Percentiles rank a stretch among this genome's conserved stretches.
phyloP scores from a whole-genome alignment of 2,888 invertebrate species.

The Marronus borbonicus region DNA sequence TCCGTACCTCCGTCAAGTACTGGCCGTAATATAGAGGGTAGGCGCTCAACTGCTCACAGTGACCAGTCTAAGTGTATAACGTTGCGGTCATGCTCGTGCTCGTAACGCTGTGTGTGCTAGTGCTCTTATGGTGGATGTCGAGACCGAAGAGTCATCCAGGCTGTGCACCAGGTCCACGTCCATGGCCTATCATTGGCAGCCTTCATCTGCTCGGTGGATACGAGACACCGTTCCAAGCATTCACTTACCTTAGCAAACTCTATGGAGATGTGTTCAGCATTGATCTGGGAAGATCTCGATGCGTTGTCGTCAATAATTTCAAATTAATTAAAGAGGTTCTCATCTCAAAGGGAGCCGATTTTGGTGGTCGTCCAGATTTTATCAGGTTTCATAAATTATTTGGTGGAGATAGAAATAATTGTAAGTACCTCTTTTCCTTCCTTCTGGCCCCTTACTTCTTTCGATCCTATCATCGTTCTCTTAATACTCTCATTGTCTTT shows the following conservation, averaged over 20 bases:
- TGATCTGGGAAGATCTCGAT: conserved; percentile 78
- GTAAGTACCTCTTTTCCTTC: conserved; percentile 75
- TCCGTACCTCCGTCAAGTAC: conserved; percentile 60
- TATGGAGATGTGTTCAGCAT: conserved; percentile 84
- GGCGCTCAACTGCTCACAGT: conserved; percentile 67
- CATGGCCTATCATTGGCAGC: conserved; percentile 81
- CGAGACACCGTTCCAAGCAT: conserved; percentile 81
- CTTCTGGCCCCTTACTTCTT: background rate
- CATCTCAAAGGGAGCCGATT: conserved; percentile 85
- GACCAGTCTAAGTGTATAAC: conserved; percentile 63
- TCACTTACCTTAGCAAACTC: conserved; percentile 78
- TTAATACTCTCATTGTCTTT: background rate
- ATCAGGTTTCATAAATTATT: conserved; percentile 86
- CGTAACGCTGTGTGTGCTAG: conserved; percentile 65
- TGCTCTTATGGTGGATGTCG: conserved; percentile 64
- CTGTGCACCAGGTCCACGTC: conserved; percentile 78
- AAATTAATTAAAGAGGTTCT: conserved; percentile 82
- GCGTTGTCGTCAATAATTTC: conserved; percentile 83
- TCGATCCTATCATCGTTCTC: background rate
- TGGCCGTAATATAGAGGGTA: conserved; percentile 67
- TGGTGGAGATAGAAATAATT: conserved; percentile 88
- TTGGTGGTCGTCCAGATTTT: conserved; percentile 89
- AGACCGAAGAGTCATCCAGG: conserved; percentile 57
- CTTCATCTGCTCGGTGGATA: conserved; percentile 78
- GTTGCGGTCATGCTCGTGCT: conserved; percentile 67